These are phyloP conservation scores for Acrocephalus kingi DNA, from an alignment of 2,113 vertebrate species.

Conservation along the genomic window DNA sequence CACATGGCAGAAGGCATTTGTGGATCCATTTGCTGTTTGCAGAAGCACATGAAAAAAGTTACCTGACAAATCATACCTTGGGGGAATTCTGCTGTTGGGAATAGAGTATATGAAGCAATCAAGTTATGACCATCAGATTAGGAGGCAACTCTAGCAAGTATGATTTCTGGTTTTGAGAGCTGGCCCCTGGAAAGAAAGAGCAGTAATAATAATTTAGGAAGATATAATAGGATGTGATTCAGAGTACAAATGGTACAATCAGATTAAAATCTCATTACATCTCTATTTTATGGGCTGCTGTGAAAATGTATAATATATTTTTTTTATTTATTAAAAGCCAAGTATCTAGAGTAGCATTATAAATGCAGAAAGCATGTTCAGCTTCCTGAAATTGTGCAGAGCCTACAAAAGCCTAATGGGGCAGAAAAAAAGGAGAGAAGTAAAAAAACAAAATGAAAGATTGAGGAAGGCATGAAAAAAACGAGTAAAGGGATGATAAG, in stretches of 20 bases:
- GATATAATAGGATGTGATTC: not conserved
- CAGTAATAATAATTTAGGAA: not conserved
- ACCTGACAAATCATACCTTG: not conserved
- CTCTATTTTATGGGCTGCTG: not conserved
- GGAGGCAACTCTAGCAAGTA: not conserved
- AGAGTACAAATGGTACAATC: not conserved
- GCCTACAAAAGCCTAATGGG: not conserved
- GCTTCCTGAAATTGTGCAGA: not conserved
- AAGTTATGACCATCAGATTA: not conserved
- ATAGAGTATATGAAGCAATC: not conserved
- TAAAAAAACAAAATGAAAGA: not conserved
- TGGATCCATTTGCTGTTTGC: not conserved
- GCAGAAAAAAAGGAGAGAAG: not conserved
- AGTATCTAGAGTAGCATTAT: not conserved
- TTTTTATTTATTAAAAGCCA: not conserved
- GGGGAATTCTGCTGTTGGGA: not conserved
- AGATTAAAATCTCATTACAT: not conserved
- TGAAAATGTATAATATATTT: not conserved
- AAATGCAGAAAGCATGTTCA: not conserved
- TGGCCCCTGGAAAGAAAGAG: not conserved
- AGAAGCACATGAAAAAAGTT: not conserved
- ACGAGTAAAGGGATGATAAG: not conserved
- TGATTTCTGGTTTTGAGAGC: conserved; percentile 5
- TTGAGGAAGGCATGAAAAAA: not conserved
- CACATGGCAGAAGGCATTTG: not conserved